Evolutionary conservation across 2,797 vertebrate genomes (phyloP).

Genomic region (Anguilla obscura): DNA sequence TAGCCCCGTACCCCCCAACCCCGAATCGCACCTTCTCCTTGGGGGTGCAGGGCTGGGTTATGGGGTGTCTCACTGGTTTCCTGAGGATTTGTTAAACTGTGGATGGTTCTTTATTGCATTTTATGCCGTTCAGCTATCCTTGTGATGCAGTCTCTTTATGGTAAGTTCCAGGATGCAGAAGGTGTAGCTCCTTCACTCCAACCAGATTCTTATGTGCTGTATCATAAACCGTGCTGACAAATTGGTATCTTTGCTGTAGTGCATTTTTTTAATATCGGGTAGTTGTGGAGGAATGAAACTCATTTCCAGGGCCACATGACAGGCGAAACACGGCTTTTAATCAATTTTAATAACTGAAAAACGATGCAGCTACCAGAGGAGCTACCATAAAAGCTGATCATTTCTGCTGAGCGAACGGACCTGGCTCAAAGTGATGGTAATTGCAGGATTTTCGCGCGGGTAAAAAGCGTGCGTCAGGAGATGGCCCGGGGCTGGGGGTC

Average conservation of each 20-base stretch:
- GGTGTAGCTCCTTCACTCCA: not conserved
- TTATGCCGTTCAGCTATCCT: not conserved
- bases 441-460: not conserved
- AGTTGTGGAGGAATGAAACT: not conserved
- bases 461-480: not conserved
- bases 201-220: not conserved
- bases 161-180: not conserved
- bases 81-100: not conserved
- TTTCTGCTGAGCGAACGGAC: not conserved
- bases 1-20: not conserved
- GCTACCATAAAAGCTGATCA: not conserved
- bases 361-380: not conserved
- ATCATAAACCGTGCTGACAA: not conserved
- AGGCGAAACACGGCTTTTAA: not conserved
- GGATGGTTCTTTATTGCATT: not conserved
- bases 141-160: not conserved
- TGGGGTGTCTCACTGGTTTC: not conserved
- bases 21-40: not conserved
- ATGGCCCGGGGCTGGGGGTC: not conserved
- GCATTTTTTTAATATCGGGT: not conserved
- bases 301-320: not conserved
- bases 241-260: not conserved
- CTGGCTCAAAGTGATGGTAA: not conserved
- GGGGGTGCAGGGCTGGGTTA: not conserved
- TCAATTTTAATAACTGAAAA: conserved; percentile 13